A percentile compares a stretch with the other conserved stretches of the same genome.
These are phyloP conservation scores for Lepus townsendii DNA, from an alignment of 2,797 vertebrate genomes.

Conservation along the genomic window DNA sequence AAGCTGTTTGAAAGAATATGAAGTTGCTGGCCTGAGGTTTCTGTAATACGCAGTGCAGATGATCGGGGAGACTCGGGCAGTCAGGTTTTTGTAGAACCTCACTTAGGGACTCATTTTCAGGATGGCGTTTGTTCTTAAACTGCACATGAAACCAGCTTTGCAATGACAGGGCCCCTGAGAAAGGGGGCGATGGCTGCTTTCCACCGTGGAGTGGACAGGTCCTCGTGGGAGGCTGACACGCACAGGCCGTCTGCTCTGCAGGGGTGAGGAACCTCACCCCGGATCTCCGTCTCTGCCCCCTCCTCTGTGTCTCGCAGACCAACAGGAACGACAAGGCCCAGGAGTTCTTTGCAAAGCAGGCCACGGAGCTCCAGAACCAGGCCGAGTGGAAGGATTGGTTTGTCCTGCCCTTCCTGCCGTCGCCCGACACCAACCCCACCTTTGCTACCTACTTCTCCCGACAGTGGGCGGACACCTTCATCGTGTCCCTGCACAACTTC, in stretches of 20 bases:
- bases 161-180: conserved; percentile 15
- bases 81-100: conserved; percentile 35
- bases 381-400: conserved; percentile 99
- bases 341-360: conserved; percentile 97
- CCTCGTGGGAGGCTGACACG: not conserved
- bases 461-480: conserved; percentile 98
- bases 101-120: not conserved
- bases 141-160: conserved; percentile 27
- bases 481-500: conserved; percentile 99
- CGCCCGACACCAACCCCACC: conserved; percentile 94
- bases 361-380: conserved; percentile 95
- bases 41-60: not conserved
- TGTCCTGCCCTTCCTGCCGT: conserved; percentile 94
- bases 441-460: conserved; percentile 97
- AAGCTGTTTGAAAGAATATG: conserved; percentile 37
- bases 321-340: conserved; percentile 95
- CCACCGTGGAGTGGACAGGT: not conserved
- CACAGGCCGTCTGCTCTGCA: not conserved
- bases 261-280: conserved; percentile 27
- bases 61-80: not conserved
- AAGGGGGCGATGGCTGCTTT: not conserved
- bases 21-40: conserved; percentile 38
- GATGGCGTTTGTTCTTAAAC: too few species aligned
- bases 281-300: not conserved
- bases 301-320: conserved; percentile 88